Evolutionary conservation across 2,113 vertebrate genomes (phyloP).

Genomic region (Sebastes schlegelii): DNA sequence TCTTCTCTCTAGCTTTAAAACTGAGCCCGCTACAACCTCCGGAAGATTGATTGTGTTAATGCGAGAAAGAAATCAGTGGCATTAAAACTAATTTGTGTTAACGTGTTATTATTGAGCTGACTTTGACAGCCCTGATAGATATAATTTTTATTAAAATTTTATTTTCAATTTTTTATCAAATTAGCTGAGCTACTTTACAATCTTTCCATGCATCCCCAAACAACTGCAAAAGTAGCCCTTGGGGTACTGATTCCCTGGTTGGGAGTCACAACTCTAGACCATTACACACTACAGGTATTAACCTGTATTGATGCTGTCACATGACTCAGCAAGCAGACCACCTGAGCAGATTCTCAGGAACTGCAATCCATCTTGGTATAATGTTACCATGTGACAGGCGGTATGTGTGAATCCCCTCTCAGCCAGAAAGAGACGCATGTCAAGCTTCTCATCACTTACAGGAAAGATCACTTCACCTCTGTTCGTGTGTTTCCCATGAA

Average conservation of each 20-base stretch:
- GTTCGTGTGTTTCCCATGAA: conserved; percentile 46
- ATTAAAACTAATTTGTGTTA: no score
- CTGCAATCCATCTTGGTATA: background rate
- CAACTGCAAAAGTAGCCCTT: background rate
- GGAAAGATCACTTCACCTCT: conserved; percentile 43
- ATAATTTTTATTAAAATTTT: background rate
- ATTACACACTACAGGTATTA: background rate
- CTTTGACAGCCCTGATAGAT: background rate
- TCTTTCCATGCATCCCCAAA: background rate
- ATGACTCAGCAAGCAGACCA: background rate
- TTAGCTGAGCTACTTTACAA: background rate
- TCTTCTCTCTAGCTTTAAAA: no score
- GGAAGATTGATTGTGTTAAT: no score
- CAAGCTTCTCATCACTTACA: conserved; percentile 30
- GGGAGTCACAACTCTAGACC: background rate
- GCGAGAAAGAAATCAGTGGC: no score
- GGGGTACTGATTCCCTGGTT: background rate
- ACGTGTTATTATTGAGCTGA: no score
- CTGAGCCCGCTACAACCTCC: no score
- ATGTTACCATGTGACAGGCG: background rate
- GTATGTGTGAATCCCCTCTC: background rate
- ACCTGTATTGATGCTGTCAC: background rate
- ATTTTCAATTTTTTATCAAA: background rate
- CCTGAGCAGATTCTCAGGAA: background rate
- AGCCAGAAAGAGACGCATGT: conserved; percentile 10